Conservation (phyloP, 2,113 vertebrate species). For the Antigone vipio region DNA sequence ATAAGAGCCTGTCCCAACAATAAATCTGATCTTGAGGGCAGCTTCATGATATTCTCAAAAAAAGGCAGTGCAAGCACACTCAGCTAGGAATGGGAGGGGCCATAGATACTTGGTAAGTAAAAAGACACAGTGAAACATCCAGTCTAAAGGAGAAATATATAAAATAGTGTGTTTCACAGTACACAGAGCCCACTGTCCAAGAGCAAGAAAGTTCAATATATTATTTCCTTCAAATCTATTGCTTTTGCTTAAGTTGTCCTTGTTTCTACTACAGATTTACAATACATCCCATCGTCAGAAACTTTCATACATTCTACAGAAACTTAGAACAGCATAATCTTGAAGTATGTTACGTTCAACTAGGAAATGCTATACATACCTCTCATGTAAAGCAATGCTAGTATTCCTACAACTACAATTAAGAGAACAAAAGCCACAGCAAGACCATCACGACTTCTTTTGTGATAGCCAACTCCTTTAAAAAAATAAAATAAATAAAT, state of each 20-base stretch:
- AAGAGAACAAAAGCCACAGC: accelerated
- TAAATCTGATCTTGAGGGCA: not conserved
- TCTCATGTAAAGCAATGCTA: accelerated
- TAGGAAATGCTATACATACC: not conserved
- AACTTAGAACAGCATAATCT: not conserved
- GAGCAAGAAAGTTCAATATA: not conserved
- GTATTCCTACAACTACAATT: accelerated
- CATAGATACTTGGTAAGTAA: not conserved
- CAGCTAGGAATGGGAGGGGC: not conserved
- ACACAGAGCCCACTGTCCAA: not conserved
- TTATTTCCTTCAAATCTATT: not conserved
- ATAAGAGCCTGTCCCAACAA: not conserved
- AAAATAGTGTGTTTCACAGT: not conserved
- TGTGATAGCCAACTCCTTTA: accelerated
- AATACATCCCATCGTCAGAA: not conserved
- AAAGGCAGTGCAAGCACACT: not conserved
- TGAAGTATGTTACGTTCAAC: not conserved
- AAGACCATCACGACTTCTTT: accelerated
- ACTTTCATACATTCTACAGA: not conserved
- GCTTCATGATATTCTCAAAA: not conserved
- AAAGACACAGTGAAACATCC: not conserved
- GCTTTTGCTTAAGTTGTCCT: not conserved
- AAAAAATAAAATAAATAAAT: not conserved
- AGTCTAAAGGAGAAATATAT: not conserved
- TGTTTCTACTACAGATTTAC: not conserved